phyloP scores from a whole-genome alignment of 2,113 vertebrate genomes.

The Salvator merianae region DNA sequence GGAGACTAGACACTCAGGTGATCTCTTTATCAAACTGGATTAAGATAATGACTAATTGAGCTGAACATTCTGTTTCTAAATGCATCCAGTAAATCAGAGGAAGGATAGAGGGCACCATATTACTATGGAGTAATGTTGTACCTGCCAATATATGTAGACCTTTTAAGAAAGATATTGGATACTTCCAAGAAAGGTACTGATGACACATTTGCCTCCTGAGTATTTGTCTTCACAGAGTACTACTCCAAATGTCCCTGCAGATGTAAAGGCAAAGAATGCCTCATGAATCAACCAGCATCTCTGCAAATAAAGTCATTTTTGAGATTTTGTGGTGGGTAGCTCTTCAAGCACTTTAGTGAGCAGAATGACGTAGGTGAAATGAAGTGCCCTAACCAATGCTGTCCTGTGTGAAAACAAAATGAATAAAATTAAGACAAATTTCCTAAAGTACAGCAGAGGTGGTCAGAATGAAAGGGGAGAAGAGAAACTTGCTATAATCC shows the following conservation, averaged over 20 bases:
- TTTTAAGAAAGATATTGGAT: background rate
- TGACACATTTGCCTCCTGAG: background rate
- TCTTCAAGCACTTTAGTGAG: background rate
- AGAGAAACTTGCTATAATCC: no score
- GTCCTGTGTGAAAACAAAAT: background rate
- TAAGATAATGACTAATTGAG: background rate
- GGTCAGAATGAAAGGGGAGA: no score
- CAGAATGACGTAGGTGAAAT: background rate
- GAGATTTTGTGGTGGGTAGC: background rate
- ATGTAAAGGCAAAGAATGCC: background rate
- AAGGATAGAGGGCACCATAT: background rate
- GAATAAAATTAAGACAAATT: background rate
- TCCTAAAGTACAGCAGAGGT: background rate
- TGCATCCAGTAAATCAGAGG: background rate
- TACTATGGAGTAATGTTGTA: background rate
- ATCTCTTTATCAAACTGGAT: background rate
- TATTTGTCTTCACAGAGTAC: background rate
- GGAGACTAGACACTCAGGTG: background rate
- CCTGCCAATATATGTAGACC: background rate
- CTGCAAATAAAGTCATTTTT: background rate
- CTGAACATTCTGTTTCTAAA: background rate
- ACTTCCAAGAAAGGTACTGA: background rate
- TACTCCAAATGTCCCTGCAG: background rate
- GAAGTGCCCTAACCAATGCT: no score
- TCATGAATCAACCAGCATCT: background rate